A percentile compares a stretch with the other conserved stretches of the same genome.
Evolutionary conservation across 2,797 vertebrate genomes (phyloP).

Genomic region (Labroides dimidiatus): DNA sequence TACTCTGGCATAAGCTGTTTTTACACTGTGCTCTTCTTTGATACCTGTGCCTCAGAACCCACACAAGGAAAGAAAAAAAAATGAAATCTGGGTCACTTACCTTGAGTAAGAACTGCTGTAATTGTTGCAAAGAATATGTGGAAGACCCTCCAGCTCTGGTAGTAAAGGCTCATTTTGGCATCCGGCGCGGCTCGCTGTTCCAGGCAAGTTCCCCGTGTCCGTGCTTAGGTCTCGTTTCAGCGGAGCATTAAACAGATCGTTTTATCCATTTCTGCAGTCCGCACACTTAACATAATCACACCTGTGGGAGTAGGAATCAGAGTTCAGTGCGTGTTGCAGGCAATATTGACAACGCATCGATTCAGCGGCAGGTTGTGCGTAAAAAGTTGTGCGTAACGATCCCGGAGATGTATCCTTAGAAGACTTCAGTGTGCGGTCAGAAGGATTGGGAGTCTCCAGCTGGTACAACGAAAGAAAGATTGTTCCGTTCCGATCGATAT

Average conservation of each 20-base stretch:
- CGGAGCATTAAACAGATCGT: conserved; percentile 26
- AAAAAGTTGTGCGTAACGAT: conserved; percentile 78
- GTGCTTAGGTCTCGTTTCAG: conserved; percentile 52
- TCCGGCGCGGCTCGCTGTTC: conserved; percentile 54
- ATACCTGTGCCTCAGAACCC: background rate
- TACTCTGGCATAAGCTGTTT: conserved; percentile 6
- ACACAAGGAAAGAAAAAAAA: background rate
- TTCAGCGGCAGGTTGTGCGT: conserved; percentile 55
- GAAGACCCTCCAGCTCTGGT: conserved; percentile 73
- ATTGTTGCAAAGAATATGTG: conserved; percentile 74
- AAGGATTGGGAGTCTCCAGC: background rate
- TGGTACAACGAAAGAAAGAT: background rate
- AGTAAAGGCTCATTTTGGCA: conserved; percentile 80
- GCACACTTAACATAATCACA: conserved; percentile 59
- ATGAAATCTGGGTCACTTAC: conserved; percentile 61
- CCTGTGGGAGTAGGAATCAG: conserved; percentile 56
- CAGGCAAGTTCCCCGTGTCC: conserved; percentile 64
- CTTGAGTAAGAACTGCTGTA: conserved; percentile 74
- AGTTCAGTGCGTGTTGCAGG: conserved; percentile 33
- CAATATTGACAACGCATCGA: conserved; percentile 34
- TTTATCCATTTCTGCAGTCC: conserved; percentile 60
- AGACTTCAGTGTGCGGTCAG: conserved; percentile 22
- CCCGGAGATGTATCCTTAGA: conserved; percentile 18
- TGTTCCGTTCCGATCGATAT: background rate
- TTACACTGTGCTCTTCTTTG: background rate